Evolutionary conservation across 2,113 vertebrate genomes (phyloP), one percentile per base, ranked within the genome.

Genomic region (Atherinomorus stipes): DNA sequence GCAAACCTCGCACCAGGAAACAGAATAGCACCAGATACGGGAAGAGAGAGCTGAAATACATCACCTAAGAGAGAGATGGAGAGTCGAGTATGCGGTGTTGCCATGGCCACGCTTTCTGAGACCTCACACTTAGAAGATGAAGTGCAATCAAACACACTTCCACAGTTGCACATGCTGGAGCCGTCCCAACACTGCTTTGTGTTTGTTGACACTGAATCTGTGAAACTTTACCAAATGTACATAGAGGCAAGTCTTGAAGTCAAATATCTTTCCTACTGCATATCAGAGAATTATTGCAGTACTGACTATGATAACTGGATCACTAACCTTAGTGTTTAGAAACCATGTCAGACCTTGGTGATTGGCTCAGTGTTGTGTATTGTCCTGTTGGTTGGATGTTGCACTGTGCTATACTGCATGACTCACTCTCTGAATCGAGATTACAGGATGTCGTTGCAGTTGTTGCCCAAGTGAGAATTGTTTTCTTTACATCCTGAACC

Each of bases 31-130:
- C 98, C 91, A 97, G 87, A 0, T 99, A 99, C 0, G 98, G 98
- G 90, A 99, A 99, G 67, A 99, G 96, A 0, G 98, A 99, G 90
- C 98, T 99, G 95, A 99, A 99, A 89, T 99, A 99, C 98, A 99
- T 99, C 92, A 99, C 98, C 98, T 99, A 57, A 50, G 34, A 22
- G 63, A 83, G 69, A 28, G 61, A 74, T 64, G 70, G 61, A 65
- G 13, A 76, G 73, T 62, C 49, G 66, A 73, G 70, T n/a, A 28
- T 57, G 53, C n/a, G 38, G 25, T 52, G 82, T 90, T 89, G 45
- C 87, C 86, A 91, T 87, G 82, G 89, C 82, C 19, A 85, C 74
- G 6, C 59, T 70, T 69, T 80, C 78, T 34, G 66, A 73, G 66
- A 76, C 42, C 64, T 79, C 79, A 80, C 80, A 86, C 71, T 73